Conservation (phyloP, 2,888 invertebrate species). For the Dryocosmus kuriphilus region DNA sequence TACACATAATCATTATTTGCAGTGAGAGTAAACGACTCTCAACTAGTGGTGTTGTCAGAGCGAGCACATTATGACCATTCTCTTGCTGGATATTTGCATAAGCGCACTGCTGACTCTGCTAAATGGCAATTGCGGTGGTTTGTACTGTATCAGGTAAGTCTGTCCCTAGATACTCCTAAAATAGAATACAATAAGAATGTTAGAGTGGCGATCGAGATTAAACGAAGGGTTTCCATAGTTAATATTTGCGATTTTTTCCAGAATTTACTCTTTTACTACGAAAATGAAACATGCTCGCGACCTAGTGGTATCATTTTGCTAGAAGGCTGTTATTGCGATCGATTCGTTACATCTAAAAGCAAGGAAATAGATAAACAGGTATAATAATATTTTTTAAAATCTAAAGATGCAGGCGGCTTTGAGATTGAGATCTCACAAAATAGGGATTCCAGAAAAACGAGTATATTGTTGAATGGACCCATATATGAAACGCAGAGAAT, state of each 20-base stretch:
- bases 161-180: not conserved
- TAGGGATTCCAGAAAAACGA: too few species aligned
- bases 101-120: constrained; percentile 89
- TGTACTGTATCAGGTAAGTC: constrained; percentile 87
- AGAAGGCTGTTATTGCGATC: constrained; percentile 93
- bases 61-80: constrained; percentile 91
- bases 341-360: constrained; percentile 83
- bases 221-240: too few species aligned
- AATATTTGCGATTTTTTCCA: constrained; percentile 76
- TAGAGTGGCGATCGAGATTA: too few species aligned
- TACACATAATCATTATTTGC: not conserved
- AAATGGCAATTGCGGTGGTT: constrained; percentile 94
- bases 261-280: constrained; percentile 95
- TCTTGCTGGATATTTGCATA: constrained; percentile 91
- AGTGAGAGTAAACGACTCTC: constrained; percentile 90
- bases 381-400: constrained; percentile 3
- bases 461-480: too few species aligned
- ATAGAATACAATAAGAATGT: not conserved
- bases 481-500: too few species aligned
- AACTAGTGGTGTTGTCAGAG: constrained; percentile 90
- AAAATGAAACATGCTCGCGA: constrained; percentile 87
- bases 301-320: constrained; percentile 92
- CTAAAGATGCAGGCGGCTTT: too few species aligned
- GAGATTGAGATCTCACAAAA: too few species aligned
- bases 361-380: constrained; percentile 79